Evolutionary conservation across 2,797 vertebrate species (phyloP).

Genomic region (Enteromius radiatus): DNA sequence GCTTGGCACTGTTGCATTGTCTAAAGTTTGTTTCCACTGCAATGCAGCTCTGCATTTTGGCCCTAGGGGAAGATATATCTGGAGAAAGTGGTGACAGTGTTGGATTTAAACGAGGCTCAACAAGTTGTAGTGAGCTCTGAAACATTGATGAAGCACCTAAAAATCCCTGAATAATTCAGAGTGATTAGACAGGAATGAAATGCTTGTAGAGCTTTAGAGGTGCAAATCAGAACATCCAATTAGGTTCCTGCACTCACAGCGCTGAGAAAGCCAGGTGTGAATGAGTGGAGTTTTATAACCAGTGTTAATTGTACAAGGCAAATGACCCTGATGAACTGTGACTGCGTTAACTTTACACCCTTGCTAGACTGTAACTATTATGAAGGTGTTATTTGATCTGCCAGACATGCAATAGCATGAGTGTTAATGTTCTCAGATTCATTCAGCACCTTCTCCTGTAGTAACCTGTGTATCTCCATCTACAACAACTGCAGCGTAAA

Average conservation of each 20-base stretch:
- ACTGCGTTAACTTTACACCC: conserved; percentile 57
- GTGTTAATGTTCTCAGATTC: conserved; percentile 34
- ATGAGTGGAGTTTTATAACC: conserved; percentile 45
- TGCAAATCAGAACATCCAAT: conserved; percentile 57
- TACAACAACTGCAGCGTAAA: conserved; percentile 47
- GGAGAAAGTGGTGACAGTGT: conserved; percentile 23
- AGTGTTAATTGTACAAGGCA: conserved; percentile 51
- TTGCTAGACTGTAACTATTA: conserved; percentile 53
- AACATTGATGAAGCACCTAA: conserved; percentile 44
- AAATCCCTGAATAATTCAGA: conserved; percentile 50
- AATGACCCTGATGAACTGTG: conserved; percentile 55
- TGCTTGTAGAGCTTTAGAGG: conserved; percentile 37
- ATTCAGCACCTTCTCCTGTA: conserved; percentile 42
- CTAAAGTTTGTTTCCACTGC: conserved; percentile 13
- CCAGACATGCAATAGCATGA: conserved; percentile 45
- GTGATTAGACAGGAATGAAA: conserved; percentile 41
- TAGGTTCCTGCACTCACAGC: conserved; percentile 34
- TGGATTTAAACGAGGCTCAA: conserved; percentile 24
- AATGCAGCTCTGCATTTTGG: conserved; percentile 31
- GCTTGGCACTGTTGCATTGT: conserved; percentile 5
- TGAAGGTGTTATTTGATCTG: conserved; percentile 57
- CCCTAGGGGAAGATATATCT: conserved; percentile 1
- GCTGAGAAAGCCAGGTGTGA: conserved; percentile 50
- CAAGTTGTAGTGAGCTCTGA: conserved; percentile 28
- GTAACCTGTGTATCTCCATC: conserved; percentile 37